Percentiles rank a stretch among this genome's conserved stretches.
Evolutionary conservation across 2,797 vertebrate genomes (phyloP).

Genomic region (Cuniculus paca): DNA sequence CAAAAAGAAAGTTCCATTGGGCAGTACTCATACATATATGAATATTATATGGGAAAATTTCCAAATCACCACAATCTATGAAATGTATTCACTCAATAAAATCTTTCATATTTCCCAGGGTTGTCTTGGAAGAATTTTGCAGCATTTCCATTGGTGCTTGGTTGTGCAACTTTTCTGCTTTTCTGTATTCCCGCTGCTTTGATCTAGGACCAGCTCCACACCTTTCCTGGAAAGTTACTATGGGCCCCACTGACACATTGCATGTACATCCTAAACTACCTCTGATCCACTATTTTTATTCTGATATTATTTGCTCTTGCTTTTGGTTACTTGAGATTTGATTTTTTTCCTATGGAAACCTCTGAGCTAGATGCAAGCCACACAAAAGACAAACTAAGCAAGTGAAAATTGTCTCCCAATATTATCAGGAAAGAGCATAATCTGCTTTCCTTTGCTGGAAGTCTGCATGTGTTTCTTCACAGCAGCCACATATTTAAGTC

Average conservation of each 20-base stretch:
- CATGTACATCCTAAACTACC: not conserved
- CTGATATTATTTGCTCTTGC: not conserved
- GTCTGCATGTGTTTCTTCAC: not conserved
- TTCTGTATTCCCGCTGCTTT: not conserved
- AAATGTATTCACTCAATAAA: not conserved
- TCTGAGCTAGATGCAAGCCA: not conserved
- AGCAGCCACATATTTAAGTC: not conserved
- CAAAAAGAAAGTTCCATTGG: not conserved
- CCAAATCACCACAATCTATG: not conserved
- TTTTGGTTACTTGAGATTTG: not conserved
- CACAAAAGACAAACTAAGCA: not conserved
- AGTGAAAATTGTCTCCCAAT: not conserved
- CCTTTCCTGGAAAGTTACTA: not conserved
- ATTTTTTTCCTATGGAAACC: constrained; percentile 8
- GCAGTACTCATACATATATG: not conserved
- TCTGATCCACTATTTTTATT: not conserved
- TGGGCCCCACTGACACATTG: accelerated
- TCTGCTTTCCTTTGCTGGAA: not conserved
- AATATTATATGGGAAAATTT: not conserved
- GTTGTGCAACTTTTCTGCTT: not conserved
- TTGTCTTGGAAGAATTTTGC: not conserved
- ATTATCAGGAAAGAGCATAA: not conserved
- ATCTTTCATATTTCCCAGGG: not conserved
- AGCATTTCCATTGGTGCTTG: not conserved
- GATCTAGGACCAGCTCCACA: not conserved